phyloP scores from a whole-genome alignment of 1,140 invertebrate species.

The Zaprionus vittiger region DNA sequence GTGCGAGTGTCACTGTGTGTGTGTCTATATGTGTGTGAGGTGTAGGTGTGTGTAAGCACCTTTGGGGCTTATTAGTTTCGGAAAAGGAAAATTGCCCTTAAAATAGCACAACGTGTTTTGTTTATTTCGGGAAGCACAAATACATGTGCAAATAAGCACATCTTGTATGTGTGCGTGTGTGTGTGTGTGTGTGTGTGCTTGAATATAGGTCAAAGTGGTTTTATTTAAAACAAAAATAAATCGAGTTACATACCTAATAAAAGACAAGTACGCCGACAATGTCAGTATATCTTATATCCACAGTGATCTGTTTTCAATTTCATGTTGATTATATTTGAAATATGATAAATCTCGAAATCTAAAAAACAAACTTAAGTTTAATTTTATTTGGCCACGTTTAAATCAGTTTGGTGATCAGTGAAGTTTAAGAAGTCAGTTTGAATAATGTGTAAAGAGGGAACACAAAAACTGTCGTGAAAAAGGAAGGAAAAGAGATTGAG shows the following conservation, averaged over 20 bases:
- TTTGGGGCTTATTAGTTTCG: constrained; percentile 64
- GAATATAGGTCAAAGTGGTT: constrained; percentile 48
- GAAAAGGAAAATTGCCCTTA: constrained; percentile 60
- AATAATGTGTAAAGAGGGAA: too few species aligned
- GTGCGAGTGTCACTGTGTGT: constrained; percentile 1
- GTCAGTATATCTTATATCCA: not conserved
- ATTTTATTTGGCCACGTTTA: too few species aligned
- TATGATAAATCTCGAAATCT: too few species aligned
- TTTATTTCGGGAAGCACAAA: constrained; percentile 54
- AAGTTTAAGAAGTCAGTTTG: too few species aligned
- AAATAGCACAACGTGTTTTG: constrained; percentile 57
- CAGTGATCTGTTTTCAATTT: not conserved
- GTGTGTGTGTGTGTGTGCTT: constrained; percentile 1
- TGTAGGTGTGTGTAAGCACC: constrained; percentile 27
- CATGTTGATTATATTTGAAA: not conserved
- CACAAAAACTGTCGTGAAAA: too few species aligned
- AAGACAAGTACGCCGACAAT: not conserved
- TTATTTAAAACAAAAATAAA: constrained; percentile 38
- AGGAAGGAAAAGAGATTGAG: too few species aligned
- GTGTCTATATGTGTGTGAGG: constrained; percentile 1
- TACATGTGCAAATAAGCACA: constrained; percentile 4
- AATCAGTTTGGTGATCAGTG: too few species aligned
- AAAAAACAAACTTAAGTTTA: too few species aligned
- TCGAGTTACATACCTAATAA: not conserved
- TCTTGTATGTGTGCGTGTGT: constrained; percentile 6